phyloP scores from a whole-genome alignment of 2,797 vertebrate genomes.

The Selene dorsalis region DNA sequence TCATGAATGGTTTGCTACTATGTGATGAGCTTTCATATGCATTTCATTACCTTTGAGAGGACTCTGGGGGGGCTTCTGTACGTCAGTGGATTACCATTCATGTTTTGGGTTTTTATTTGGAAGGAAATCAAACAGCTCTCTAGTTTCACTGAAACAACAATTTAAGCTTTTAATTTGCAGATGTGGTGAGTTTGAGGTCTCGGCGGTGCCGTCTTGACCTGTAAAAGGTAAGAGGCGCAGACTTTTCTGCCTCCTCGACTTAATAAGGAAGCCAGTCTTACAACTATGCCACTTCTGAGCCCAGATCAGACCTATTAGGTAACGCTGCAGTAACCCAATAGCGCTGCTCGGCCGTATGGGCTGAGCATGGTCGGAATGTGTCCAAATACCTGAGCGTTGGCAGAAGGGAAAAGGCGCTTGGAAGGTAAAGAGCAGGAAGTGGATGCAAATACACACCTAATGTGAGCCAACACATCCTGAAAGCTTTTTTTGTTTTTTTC shows the following conservation, averaged over 20 bases:
- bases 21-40: constrained; percentile 28
- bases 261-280: constrained; percentile 60
- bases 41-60: constrained; percentile 29
- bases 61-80: constrained; percentile 24
- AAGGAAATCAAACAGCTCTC: constrained; percentile 24
- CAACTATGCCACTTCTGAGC: constrained; percentile 59
- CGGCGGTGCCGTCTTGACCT: constrained; percentile 1
- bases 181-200: constrained; percentile 26
- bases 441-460: constrained; percentile 36
- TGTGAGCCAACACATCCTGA: constrained; percentile 24
- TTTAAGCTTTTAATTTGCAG: constrained; percentile 37
- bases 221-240: constrained; percentile 28
- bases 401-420: constrained; percentile 25
- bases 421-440: constrained; percentile 56
- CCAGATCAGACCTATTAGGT: constrained; percentile 77
- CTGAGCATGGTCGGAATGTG: constrained; percentile 73
- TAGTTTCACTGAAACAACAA: constrained; percentile 15
- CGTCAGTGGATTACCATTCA: constrained; percentile 25
- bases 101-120: constrained; percentile 27
- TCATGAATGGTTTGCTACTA: constrained; percentile 46
- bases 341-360: constrained; percentile 58
- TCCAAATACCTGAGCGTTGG: constrained; percentile 63
- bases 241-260: constrained; percentile 39
- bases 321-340: constrained; percentile 76
- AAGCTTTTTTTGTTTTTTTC: constrained; percentile 1